Base-by-base conservation (phyloP, 2,113 vertebrate species). In the Cyprinodon brontotheroides region DNA sequence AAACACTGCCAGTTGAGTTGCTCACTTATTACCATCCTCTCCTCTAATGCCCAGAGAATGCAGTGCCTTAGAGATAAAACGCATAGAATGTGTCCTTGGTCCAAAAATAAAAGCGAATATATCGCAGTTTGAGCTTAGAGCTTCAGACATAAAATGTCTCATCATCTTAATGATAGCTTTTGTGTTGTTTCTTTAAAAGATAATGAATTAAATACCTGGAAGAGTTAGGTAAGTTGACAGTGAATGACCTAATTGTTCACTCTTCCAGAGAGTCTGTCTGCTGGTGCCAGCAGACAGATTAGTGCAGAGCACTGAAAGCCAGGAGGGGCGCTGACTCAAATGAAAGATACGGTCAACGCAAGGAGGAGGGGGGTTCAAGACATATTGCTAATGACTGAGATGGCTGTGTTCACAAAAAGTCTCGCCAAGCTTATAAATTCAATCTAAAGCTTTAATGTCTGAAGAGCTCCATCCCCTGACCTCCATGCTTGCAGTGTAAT, bases 381-480 rank as follows among this genome's bases (percentile, higher is more conserved):
- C 60, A 40, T 59, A 68, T 47, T 61, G 70, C 82, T 78, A 70
- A 79, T 79, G 86, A 84, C 37, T 0, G 72, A 69, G 67, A 75
- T 14, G 74, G 48, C 69, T 0, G 43, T 43, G 77, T 75, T 87
- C 78, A 86, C 48, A n/a, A 29, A 68, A 81, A 64, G 81, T 78
- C 53, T 86, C 3, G 77, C 68, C 64, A 75, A 71, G 38, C 64
- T 75, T 61, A 67, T 89, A 75, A 80, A 91, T 87, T 86, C 39
- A 78, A 50, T 62, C 69, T 65, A n/a, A 60, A 39, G 57, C 45
- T 75, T 74, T 72, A 75, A 76, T 73, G 76, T 82, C 79, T 75
- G 57, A 64, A 71, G 65, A 77, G 78, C 61, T 47, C 37, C 4
- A 61, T 75, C 81, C 43, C 37, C n/a, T 39, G 73, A 74, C 79